Conservation (phyloP, 2,888 invertebrate genomes). For the Drosophila borealis region DNA sequence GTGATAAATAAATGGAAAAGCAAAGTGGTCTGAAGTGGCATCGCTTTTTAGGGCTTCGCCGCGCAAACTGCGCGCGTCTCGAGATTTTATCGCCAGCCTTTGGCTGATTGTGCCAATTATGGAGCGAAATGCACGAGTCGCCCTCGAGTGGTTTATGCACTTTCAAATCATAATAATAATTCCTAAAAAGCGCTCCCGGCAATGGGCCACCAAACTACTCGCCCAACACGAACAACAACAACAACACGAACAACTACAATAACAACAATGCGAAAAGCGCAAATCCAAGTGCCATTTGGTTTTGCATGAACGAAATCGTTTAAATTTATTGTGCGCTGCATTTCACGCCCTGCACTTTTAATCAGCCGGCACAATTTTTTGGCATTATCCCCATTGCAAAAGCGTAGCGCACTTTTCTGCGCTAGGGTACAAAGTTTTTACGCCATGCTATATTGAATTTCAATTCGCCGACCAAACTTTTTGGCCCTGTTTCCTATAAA, state of each 20-base stretch:
- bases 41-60: conserved; percentile 46
- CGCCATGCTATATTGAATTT: conserved; percentile 49
- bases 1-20: conserved; percentile 45
- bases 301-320: conserved; percentile 75
- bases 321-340: conserved; percentile 74
- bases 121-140: conserved; percentile 72
- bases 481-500: background rate
- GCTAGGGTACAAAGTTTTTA: conserved; percentile 17
- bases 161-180: conserved; percentile 81
- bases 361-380: conserved; percentile 67
- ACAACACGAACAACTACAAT: conserved; percentile 26
- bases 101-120: conserved; percentile 80
- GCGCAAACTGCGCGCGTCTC: conserved; percentile 40
- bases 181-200: conserved; percentile 66
- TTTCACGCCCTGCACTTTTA: conserved; percentile 75
- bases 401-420: conserved; percentile 13
- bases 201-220: conserved; percentile 41
- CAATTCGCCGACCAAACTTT: conserved; percentile 40
- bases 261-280: conserved; percentile 34
- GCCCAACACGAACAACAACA: conserved; percentile 27
- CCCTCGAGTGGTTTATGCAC: conserved; percentile 80
- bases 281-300: conserved; percentile 69
- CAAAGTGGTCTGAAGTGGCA: conserved; percentile 42
- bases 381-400: conserved; percentile 46
- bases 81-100: conserved; percentile 74